A percentile compares a stretch with the other conserved stretches of the same genome.
Evolutionary conservation across 2,888 invertebrate genomes (phyloP).

Genomic region (Drosophila borborema): DNA sequence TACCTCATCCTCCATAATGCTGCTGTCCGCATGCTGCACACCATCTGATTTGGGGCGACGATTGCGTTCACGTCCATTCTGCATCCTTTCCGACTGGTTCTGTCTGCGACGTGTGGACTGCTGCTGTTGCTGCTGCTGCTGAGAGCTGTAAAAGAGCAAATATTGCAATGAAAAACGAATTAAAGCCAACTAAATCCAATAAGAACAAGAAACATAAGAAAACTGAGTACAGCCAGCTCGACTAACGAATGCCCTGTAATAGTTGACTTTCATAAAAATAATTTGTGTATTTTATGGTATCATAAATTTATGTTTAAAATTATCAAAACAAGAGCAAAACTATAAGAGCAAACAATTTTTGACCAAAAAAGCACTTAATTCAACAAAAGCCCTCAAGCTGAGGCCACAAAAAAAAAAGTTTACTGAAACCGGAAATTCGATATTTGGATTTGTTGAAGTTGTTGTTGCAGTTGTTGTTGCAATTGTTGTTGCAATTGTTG

Average conservation of each 20-base stretch:
- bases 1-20: conserved; percentile 85
- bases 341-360: conserved; percentile 31
- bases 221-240: background rate
- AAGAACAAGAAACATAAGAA: background rate
- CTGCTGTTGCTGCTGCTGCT: conserved; percentile 17
- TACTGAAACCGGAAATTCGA: conserved; percentile 38
- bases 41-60: conserved; percentile 84
- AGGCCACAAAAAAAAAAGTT: background rate
- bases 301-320: background rate
- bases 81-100: conserved; percentile 72
- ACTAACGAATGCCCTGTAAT: background rate
- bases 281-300: background rate
- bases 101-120: conserved; percentile 80
- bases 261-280: background rate
- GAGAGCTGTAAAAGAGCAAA: conserved; percentile 66
- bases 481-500: conserved; percentile 8
- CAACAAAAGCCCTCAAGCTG: conserved; percentile 30
- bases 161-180: conserved; percentile 27
- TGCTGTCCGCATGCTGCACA: conserved; percentile 84
- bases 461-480: conserved; percentile 9
- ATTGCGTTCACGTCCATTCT: conserved; percentile 82
- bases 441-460: conserved; percentile 41
- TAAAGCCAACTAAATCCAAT: conserved; percentile 27
- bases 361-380: conserved; percentile 41
- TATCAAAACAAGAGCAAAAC: conserved; percentile 6